Evolutionary conservation across 2,113 vertebrate species (phyloP).

Genomic region (Apodemus speciosus): DNA sequence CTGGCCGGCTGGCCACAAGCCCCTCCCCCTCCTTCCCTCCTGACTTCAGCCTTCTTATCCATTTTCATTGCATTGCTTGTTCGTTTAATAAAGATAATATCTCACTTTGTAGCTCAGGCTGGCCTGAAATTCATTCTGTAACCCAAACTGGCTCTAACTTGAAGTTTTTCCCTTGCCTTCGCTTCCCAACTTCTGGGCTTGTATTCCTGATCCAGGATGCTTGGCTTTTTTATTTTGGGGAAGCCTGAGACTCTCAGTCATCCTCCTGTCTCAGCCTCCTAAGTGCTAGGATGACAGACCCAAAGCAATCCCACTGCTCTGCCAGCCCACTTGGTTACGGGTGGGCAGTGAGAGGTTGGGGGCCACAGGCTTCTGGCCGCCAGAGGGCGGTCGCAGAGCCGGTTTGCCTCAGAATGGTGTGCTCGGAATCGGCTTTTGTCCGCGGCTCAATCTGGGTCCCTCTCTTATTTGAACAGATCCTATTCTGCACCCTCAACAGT

Average conservation of each 20-base stretch:
- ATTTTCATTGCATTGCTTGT: no score
- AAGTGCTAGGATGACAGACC: background rate
- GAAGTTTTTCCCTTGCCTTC: background rate
- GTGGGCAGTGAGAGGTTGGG: background rate
- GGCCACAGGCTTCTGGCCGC: background rate
- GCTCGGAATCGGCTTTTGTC: background rate
- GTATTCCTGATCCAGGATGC: background rate
- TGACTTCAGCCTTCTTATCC: no score
- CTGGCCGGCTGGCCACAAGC: background rate
- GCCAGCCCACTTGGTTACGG: background rate
- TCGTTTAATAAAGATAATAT: background rate
- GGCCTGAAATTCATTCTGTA: background rate
- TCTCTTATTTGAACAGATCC: conserved; percentile 87
- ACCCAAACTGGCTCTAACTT: background rate
- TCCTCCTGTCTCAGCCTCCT: background rate
- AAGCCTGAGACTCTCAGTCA: background rate
- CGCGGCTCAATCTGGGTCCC: background rate
- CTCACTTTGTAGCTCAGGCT: background rate
- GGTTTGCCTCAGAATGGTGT: background rate
- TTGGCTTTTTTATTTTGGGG: background rate
- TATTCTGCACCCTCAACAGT: conserved; percentile 98
- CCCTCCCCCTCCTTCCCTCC: background rate
- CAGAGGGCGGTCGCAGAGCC: conserved; percentile 5
- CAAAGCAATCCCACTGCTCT: background rate
- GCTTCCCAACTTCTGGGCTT: background rate